These are phyloP conservation scores for Amiota mariae DNA, from an alignment of 2,888 invertebrate species.

Conservation along the genomic window DNA sequence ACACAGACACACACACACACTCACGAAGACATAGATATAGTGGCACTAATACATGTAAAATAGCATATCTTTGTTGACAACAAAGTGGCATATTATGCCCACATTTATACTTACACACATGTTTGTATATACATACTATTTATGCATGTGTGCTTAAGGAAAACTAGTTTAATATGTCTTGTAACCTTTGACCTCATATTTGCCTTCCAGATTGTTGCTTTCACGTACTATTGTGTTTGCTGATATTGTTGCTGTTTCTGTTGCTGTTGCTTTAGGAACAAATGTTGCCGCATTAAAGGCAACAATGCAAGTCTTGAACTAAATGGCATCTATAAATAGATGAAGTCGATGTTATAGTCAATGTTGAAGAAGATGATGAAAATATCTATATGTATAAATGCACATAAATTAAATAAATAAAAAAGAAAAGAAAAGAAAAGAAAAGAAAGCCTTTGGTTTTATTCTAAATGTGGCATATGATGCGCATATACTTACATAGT, in stretches of 20 bases:
- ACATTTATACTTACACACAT: not conserved
- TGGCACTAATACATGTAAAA: not conserved
- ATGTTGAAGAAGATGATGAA: constrained; percentile 7
- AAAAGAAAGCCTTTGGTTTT: not conserved
- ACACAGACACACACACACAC: not conserved
- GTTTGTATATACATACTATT: not conserved
- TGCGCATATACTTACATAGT: not conserved
- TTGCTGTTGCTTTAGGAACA: not conserved
- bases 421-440: too few species aligned
- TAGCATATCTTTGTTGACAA: not conserved
- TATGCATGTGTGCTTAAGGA: not conserved
- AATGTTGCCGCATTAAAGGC: constrained; percentile 13
- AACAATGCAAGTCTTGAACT: not conserved
- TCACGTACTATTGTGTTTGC: not conserved
- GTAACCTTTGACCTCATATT: constrained; percentile 28
- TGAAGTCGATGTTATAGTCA: not conserved
- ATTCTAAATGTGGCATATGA: not conserved
- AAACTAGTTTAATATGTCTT: constrained; percentile 26
- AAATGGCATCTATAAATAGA: constrained; percentile 5
- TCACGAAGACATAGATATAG: not conserved
- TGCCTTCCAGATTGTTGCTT: constrained; percentile 26
- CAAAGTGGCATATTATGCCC: not conserved
- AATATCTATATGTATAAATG: not conserved
- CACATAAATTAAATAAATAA: constrained; percentile 2
- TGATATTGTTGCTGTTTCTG: too few species aligned